Conservation (phyloP, 2,113 vertebrate species). For the Bos javanicus region DNA sequence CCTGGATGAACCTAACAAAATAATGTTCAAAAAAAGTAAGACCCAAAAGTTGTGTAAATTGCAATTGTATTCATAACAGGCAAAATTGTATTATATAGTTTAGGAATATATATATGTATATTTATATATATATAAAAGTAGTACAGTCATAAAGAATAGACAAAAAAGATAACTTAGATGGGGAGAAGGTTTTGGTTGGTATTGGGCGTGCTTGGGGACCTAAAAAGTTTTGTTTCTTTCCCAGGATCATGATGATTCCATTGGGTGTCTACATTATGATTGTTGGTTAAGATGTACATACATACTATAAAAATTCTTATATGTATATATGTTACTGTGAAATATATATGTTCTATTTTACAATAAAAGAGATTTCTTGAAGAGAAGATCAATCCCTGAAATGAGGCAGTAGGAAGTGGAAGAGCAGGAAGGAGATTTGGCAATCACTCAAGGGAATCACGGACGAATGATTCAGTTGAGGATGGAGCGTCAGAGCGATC, state of each 20-base stretch:
- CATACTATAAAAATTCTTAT: background rate
- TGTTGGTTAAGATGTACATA: background rate
- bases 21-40: background rate
- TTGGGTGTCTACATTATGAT: background rate
- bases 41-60: background rate
- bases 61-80: background rate
- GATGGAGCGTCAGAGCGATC: background rate
- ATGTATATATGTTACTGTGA: background rate
- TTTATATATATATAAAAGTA: background rate
- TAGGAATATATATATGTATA: background rate
- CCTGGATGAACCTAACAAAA: background rate
- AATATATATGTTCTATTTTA: background rate
- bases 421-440: rapidly evolving
- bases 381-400: background rate
- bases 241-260: background rate
- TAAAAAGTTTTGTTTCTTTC: background rate
- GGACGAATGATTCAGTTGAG: background rate
- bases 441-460: rapidly evolving
- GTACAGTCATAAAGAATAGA: background rate
- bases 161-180: background rate
- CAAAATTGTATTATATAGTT: background rate
- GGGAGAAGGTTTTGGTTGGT: background rate
- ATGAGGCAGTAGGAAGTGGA: background rate
- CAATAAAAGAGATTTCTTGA: background rate
- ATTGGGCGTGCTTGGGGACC: background rate